phyloP scores from a whole-genome alignment of 2,113 vertebrate species.

The Sardina pilchardus region DNA sequence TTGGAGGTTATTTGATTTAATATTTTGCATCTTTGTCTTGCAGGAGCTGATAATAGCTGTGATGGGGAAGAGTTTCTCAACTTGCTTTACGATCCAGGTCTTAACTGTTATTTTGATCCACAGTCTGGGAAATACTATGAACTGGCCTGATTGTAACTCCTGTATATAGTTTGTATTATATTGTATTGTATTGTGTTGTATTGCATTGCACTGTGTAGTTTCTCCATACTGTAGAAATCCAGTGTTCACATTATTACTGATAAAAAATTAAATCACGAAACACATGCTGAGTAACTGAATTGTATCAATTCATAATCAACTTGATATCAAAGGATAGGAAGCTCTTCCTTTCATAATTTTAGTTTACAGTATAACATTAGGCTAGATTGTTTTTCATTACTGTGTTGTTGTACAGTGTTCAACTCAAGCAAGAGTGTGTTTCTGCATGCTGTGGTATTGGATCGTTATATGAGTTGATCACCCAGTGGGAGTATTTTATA shows the following conservation, averaged over 20 bases:
- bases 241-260: background rate
- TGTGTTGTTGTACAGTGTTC: background rate
- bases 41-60: conserved; percentile 60
- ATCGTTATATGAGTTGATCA: too few relatives aligned
- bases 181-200: too few relatives aligned
- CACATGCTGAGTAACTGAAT: background rate
- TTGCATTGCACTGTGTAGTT: background rate
- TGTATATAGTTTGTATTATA: too few relatives aligned
- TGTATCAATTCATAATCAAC: background rate
- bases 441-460: background rate
- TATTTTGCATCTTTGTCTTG: conserved; percentile 38
- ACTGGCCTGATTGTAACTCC: conserved; percentile 57
- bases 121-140: conserved; percentile 82
- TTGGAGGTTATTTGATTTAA: background rate
- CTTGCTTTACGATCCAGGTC: conserved; percentile 85
- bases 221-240: background rate
- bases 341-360: background rate
- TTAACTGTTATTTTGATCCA: conserved; percentile 92
- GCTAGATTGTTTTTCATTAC: background rate
- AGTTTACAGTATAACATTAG: background rate
- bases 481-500: too few relatives aligned
- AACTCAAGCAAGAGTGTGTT: background rate
- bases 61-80: conserved; percentile 76
- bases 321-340: background rate
- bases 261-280: background rate